Base-by-base conservation (phyloP, 2,113 vertebrate species). In the Pongo abelii region DNA sequence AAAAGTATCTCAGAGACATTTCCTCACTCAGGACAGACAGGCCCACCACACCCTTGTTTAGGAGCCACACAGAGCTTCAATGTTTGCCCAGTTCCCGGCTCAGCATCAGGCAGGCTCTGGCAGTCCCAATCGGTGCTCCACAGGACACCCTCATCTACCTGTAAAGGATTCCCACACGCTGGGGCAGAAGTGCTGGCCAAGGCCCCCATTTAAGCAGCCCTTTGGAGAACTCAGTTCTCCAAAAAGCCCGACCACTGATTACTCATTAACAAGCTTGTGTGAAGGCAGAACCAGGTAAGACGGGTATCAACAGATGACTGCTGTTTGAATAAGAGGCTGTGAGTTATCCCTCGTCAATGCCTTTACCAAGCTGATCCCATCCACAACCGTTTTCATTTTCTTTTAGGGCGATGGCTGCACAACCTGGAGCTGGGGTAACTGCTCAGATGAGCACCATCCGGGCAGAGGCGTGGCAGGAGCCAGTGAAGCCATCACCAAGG, bases 401-500 rank as follows among this genome's bases (percentile, higher is more conserved):
- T 86, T 93, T 55, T 9, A 88, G 6, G 38, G 18, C 38, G 43
- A 14, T 22, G 70, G 70, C 48, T 78, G 23, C 38, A 84, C 18
- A 89, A n/a, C 18, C 46, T 43, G 30, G n/a, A 40, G 17, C 48
- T 23, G 70, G 12, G n/a, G 27, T n/a, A 40, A 78, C 8, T 12
- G 17, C 61, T 91, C 46, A 57, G 50, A 57, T 0, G 0, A 57
- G 23, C 84, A 50, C 6, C 94, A 64, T 17, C 70, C 5, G 23
- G 22, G 67, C 81, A 40, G 8, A 70, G 64, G 23, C 61, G 78
- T 78, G 81, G 7, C 27, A 46, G 27, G 23, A 59, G 40, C n/a
- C 4, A 78, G 86, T 32, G 46, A 52, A 38, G 46, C 14, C 25
- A 40, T 50, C 6, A 5, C 23, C 55, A 55, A 83, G 35, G 32